A percentile compares a stretch with the other conserved stretches of the same genome.
phyloP scores from a whole-genome alignment of 2,888 invertebrate species.

The Pseudococcus jackbeardsleyi region DNA sequence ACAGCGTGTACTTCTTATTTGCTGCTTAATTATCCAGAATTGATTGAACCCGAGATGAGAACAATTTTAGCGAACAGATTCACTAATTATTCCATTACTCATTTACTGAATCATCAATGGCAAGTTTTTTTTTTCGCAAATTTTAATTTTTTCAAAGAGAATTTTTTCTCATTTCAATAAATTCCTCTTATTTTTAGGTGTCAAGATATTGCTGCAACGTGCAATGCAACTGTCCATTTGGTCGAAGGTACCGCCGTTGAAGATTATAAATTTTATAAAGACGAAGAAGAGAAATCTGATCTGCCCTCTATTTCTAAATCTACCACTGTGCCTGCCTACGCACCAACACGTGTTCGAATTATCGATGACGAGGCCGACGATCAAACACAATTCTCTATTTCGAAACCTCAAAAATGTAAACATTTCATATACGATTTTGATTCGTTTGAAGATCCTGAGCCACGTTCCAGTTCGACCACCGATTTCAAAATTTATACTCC shows the following conservation, averaged over 20 bases:
- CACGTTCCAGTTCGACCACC: neutral
- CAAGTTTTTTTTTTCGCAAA: neutral
- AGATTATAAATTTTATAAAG: neutral
- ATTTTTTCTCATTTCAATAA: neutral
- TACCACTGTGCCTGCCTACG: slow-evolving; percentile 22
- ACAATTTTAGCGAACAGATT: slow-evolving; percentile 10
- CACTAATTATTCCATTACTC: neutral
- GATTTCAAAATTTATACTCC: slow-evolving; percentile 3
- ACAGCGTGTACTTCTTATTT: neutral
- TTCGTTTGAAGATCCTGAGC: neutral
- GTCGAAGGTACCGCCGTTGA: neutral
- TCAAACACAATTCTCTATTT: neutral
- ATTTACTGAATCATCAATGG: neutral
- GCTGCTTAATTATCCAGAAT: neutral
- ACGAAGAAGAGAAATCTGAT: neutral
- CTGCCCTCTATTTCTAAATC: neutral
- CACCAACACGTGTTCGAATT: neutral
- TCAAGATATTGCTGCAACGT: neutral
- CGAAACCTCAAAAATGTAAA: neutral
- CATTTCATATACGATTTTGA: neutral
- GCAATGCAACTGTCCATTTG: neutral
- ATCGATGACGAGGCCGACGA: neutral
- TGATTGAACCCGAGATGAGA: neutral
- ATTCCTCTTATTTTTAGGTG: slow-evolving; percentile 7
- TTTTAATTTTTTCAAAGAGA: no score